Conservation (phyloP, 2,888 invertebrate species). For the Dryocosmus kuriphilus region DNA sequence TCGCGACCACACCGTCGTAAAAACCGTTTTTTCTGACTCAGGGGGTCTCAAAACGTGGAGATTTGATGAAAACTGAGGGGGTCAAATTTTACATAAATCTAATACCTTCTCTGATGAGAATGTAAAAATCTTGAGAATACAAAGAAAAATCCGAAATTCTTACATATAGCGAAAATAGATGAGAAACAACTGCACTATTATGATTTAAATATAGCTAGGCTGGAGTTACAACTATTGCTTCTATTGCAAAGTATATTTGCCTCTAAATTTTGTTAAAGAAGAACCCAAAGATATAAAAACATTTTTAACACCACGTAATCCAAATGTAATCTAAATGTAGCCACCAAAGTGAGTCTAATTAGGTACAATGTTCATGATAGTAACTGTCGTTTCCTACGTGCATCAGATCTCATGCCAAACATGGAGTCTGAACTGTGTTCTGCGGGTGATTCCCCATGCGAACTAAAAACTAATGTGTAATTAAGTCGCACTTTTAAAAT, state of each 20-base stretch:
- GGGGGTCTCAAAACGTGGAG: too few relatives aligned
- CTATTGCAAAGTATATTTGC: neutral
- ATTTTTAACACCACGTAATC: neutral
- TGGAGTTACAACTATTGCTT: neutral
- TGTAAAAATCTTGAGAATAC: too few relatives aligned
- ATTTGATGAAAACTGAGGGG: too few relatives aligned
- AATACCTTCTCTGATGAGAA: too few relatives aligned
- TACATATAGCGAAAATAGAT: neutral
- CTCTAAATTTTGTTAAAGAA: neutral
- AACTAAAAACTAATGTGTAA: neutral
- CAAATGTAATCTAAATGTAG: neutral
- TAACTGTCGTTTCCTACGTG: conserved; percentile 4
- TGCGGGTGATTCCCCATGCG: conserved; percentile 22
- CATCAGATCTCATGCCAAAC: neutral
- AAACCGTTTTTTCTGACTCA: too few relatives aligned
- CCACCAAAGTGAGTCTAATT: neutral
- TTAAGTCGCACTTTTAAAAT: neutral
- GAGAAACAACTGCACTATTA: neutral
- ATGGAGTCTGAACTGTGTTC: neutral
- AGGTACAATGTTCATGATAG: neutral
- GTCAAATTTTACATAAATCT: too few relatives aligned
- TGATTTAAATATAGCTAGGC: neutral
- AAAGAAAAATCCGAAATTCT: too few relatives aligned
- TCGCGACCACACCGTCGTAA: too few relatives aligned
- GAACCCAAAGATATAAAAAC: neutral